Conservation (phyloP, 2,797 vertebrate genomes). For the Typhlichthys subterraneus region DNA sequence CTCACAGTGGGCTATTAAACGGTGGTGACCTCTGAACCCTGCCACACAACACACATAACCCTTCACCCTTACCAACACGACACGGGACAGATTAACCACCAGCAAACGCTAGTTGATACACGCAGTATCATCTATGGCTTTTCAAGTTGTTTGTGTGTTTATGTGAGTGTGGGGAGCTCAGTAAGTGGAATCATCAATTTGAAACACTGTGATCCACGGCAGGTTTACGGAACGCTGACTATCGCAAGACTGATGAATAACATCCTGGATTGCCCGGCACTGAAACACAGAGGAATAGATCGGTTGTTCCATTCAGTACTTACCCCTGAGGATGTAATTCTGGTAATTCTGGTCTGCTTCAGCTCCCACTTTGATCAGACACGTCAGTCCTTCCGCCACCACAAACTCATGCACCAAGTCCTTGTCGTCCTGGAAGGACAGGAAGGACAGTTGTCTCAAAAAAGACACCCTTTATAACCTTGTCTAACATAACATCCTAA, state of each 20-base stretch:
- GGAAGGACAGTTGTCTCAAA: background rate
- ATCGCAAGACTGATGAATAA: conserved; percentile 62
- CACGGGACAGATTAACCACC: conserved; percentile 63
- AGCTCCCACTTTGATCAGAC: conserved; percentile 95
- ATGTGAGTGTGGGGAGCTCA: conserved; percentile 45
- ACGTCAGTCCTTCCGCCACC: conserved; percentile 91
- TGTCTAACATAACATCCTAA: no score
- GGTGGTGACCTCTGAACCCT: conserved; percentile 40
- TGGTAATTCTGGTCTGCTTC: conserved; percentile 98
- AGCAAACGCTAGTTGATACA: conserved; percentile 43
- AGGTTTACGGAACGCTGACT: conserved; percentile 59
- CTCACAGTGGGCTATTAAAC: conserved; percentile 67
- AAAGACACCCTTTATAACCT: no score
- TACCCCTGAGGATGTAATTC: conserved; percentile 98
- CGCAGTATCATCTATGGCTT: conserved; percentile 38
- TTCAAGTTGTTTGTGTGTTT: conserved; percentile 55
- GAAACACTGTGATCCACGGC: conserved; percentile 50
- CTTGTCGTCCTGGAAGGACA: conserved; percentile 89
- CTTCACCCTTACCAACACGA: conserved; percentile 46
- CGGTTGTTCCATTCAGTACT: conserved; percentile 6
- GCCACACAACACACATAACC: conserved; percentile 41
- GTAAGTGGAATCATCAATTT: conserved; percentile 63
- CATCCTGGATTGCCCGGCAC: conserved; percentile 44
- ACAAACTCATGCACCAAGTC: conserved; percentile 98
- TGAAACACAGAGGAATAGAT: conserved; percentile 23